Percentiles rank a stretch among this genome's conserved stretches.
Conservation (phyloP, 2,113 vertebrate genomes). For the Eulacestoma nigropectus region DNA sequence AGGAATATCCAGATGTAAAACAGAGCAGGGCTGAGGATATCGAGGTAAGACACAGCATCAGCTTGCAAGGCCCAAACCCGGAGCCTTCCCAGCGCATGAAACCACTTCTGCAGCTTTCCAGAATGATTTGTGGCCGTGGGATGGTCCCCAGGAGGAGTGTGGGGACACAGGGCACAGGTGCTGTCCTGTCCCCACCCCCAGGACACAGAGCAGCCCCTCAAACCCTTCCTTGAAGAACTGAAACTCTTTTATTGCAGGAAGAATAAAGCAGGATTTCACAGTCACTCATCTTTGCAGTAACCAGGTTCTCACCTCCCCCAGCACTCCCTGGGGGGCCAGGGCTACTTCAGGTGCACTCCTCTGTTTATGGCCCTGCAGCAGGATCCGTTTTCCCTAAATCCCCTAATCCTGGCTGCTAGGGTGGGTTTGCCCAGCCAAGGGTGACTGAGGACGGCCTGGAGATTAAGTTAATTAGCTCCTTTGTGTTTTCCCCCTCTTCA, state of each 20-base stretch:
- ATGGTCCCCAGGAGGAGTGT: rapidly evolving
- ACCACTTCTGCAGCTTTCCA: neutral
- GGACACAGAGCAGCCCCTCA: neutral
- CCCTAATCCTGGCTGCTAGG: neutral
- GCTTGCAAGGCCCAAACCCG: neutral
- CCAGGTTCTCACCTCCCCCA: slow-evolving; percentile 48
- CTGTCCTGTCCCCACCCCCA: rapidly evolving
- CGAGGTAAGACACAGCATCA: rapidly evolving
- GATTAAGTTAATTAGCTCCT: neutral
- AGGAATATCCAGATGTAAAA: neutral
- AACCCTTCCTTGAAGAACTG: neutral
- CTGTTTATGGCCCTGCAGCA: slow-evolving; percentile 29
- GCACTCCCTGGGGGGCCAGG: neutral
- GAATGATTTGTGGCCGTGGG: neutral
- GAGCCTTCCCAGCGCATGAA: neutral
- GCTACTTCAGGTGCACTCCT: slow-evolving; percentile 45
- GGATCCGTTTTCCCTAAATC: neutral
- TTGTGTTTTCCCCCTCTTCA: neutral
- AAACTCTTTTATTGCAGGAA: slow-evolving; percentile 13
- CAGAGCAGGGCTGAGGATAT: rapidly evolving
- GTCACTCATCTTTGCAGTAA: slow-evolving; percentile 52
- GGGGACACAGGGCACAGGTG: neutral
- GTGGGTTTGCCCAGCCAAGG: neutral
- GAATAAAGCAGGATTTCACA: slow-evolving; percentile 57
- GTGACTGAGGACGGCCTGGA: neutral